Evolutionary conservation across 2,113 vertebrate species (phyloP).

Genomic region (Hippoglossus stenolepis): DNA sequence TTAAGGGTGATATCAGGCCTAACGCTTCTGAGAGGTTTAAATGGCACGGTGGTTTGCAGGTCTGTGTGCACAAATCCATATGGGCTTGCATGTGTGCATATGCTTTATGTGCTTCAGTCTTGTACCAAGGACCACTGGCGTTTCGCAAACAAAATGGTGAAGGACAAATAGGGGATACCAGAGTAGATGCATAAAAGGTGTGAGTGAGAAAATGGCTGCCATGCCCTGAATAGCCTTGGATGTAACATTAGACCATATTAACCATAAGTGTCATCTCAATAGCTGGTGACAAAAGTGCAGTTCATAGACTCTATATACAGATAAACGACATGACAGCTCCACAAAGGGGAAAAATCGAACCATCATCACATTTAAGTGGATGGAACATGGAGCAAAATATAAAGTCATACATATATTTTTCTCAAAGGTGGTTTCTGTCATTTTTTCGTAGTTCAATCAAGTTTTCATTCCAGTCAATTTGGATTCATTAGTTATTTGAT

Average conservation of each 20-base stretch:
- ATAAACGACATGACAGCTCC: no score
- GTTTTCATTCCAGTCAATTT: no score
- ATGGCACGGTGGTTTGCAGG: constrained; percentile 16
- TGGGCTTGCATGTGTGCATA: constrained; percentile 1
- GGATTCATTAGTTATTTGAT: no score
- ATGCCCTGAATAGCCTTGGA: not conserved
- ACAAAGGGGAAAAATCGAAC: no score
- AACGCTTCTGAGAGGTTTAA: constrained; percentile 21
- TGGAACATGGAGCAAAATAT: no score
- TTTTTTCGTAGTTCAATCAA: no score
- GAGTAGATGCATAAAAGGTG: not conserved
- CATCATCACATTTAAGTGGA: no score
- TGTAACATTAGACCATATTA: not conserved
- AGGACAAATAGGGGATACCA: constrained; percentile 20
- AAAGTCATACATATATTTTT: no score
- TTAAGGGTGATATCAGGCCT: constrained; percentile 1
- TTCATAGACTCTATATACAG: no score
- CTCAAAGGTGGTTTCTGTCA: no score
- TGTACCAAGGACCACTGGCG: constrained; percentile 10
- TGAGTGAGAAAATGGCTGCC: not conserved
- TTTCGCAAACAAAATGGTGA: constrained; percentile 33
- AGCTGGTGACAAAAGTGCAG: no score
- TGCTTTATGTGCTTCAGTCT: constrained; percentile 19
- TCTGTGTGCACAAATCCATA: constrained; percentile 9
- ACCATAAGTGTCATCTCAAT: no score